A percentile compares a stretch with the other conserved stretches of the same genome.
phyloP scores from a whole-genome alignment of 1,140 invertebrate genomes.

The Aphis craccivora region DNA sequence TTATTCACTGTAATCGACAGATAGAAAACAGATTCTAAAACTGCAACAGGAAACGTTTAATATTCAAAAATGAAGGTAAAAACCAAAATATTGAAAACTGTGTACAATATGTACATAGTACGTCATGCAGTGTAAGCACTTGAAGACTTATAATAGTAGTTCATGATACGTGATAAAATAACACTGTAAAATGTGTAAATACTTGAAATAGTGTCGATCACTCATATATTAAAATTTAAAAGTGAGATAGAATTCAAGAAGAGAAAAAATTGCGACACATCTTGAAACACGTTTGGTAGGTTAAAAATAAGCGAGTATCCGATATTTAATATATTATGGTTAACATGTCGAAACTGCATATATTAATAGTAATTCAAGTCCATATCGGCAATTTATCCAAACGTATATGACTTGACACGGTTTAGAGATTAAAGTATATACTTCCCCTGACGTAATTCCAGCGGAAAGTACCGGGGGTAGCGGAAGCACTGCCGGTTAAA shows the following conservation, averaged over 20 bases:
- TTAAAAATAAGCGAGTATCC: neutral
- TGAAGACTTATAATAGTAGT: neutral
- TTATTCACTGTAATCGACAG: neutral
- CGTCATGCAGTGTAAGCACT: slow-evolving; percentile 1
- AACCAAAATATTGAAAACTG: neutral
- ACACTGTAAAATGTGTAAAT: neutral
- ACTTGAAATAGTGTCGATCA: neutral
- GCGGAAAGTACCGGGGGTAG: too few relatives aligned
- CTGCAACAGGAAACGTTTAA: neutral
- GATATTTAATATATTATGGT: neutral
- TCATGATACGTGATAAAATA: neutral
- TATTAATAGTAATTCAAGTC: neutral
- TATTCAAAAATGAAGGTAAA: neutral
- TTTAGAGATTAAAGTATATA: neutral
- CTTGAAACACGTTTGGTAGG: neutral
- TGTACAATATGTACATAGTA: neutral
- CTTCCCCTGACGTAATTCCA: too few relatives aligned
- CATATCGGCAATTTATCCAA: neutral
- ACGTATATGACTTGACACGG: neutral
- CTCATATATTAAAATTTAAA: neutral
- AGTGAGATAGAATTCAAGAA: neutral
- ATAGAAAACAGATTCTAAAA: neutral
- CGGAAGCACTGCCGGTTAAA: too few relatives aligned
- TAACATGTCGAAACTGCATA: neutral
- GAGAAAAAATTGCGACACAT: neutral